phyloP scores from a whole-genome alignment of 2,113 vertebrate species.

The Clarias magur region DNA sequence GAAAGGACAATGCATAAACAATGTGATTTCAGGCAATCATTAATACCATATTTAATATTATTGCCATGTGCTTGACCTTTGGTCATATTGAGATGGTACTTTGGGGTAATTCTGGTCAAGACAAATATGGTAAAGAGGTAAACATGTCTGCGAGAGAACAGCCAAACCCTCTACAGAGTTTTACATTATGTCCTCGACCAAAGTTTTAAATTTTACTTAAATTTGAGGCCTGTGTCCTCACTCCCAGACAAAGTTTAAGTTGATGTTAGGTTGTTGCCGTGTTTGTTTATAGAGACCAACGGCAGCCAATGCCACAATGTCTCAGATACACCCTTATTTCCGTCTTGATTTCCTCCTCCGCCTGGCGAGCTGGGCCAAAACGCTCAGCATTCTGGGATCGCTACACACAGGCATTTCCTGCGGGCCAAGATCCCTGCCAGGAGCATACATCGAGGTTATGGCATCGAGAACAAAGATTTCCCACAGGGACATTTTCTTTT shows the following conservation, averaged over 20 bases:
- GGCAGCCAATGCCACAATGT: conserved; percentile 69
- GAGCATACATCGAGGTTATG: conserved; percentile 47
- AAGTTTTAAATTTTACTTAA: conserved; percentile 20
- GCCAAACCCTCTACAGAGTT: conserved; percentile 2
- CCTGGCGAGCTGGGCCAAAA: conserved; percentile 63
- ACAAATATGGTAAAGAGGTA: neutral
- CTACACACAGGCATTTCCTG: conserved; percentile 35
- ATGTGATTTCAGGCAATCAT: neutral
- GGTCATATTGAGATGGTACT: neutral
- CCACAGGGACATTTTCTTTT: conserved; percentile 34
- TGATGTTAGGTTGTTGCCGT: conserved; percentile 34
- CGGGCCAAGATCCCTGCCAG: conserved; percentile 54
- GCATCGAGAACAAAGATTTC: conserved; percentile 38
- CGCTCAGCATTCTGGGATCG: conserved; percentile 53
- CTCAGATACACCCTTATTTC: conserved; percentile 59
- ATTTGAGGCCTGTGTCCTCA: conserved; percentile 5
- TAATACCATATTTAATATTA: neutral
- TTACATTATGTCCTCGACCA: conserved; percentile 16
- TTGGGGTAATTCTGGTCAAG: neutral
- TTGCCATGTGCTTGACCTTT: neutral
- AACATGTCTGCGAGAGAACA: neutral
- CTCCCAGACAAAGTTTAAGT: conserved; percentile 45
- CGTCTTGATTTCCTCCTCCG: conserved; percentile 62
- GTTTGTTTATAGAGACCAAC: conserved; percentile 45
- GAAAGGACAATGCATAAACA: neutral